A percentile compares a stretch with the other conserved stretches of the same genome.
These are phyloP conservation scores for Notothenia coriiceps DNA, from an alignment of 2,113 vertebrate genomes.

Conservation along the genomic window DNA sequence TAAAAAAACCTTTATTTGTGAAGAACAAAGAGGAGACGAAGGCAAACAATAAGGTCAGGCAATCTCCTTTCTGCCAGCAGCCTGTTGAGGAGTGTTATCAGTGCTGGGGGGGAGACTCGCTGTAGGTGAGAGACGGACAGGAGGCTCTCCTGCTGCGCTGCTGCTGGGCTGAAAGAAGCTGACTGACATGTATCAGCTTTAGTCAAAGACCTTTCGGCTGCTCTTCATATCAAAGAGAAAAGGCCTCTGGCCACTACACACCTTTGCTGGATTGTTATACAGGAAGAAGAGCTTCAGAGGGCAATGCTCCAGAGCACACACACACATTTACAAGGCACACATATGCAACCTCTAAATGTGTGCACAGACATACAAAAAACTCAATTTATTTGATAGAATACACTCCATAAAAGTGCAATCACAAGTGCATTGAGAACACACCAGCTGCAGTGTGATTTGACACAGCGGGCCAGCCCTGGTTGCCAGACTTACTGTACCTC, in stretches of 20 bases:
- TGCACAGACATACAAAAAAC: slow-evolving; percentile 8
- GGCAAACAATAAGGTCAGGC: slow-evolving; percentile 99
- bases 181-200: slow-evolving; percentile 85
- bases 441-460: slow-evolving; percentile 5
- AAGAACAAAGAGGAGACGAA: slow-evolving; percentile 97
- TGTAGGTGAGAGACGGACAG: slow-evolving; percentile 77
- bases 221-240: slow-evolving; percentile 83
- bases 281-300: slow-evolving; percentile 54
- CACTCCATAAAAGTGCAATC: slow-evolving; percentile 8
- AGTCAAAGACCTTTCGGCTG: slow-evolving; percentile 84
- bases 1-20: slow-evolving; percentile 99
- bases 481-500: slow-evolving; percentile 29
- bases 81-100: slow-evolving; percentile 99
- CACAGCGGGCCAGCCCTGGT: slow-evolving; percentile 3
- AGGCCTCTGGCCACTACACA: slow-evolving; percentile 61
- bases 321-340: not conserved
- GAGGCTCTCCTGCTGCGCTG: slow-evolving; percentile 31
- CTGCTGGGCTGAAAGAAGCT: slow-evolving; percentile 70
- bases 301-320: slow-evolving; percentile 12
- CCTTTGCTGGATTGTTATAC: slow-evolving; percentile 65
- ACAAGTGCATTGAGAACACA: not conserved
- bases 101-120: slow-evolving; percentile 87
- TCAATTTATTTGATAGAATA: not conserved
- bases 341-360: not conserved
- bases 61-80: slow-evolving; percentile 98